Evolutionary conservation across 1,140 invertebrate species (phyloP).

Genomic region (Adelges cooleyi): DNA sequence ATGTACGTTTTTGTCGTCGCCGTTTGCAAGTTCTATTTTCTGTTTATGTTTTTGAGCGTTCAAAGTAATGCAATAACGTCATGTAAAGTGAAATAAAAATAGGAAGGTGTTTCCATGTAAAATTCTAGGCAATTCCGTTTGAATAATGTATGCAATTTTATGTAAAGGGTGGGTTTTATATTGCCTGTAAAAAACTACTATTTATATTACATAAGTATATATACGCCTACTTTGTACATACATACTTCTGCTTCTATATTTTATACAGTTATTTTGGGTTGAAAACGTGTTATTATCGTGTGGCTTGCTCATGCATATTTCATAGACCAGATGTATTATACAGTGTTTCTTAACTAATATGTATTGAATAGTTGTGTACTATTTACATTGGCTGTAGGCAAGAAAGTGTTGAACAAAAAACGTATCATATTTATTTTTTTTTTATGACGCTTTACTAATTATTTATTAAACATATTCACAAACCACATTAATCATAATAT

Average conservation of each 20-base stretch:
- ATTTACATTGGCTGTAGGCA: not conserved
- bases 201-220: conserved; percentile 3
- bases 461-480: no score
- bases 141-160: conserved; percentile 28
- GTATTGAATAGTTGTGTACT: conserved; percentile 6
- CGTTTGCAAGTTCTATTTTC: conserved; percentile 4
- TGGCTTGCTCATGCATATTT: conserved; percentile 5
- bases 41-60: conserved; percentile 21
- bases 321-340: not conserved
- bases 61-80: conserved; percentile 25
- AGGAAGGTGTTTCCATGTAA: conserved; percentile 13
- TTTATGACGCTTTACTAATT: no score
- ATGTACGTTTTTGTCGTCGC: not conserved
- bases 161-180: conserved; percentile 20
- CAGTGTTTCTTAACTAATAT: conserved; percentile 13
- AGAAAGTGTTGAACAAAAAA: no score
- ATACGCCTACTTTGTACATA: not conserved
- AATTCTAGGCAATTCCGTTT: conserved; percentile 24
- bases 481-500: no score
- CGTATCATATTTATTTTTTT: no score
- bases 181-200: conserved; percentile 14
- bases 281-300: conserved; percentile 19
- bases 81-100: conserved; percentile 26
- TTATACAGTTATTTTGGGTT: conserved; percentile 20
- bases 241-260: conserved; percentile 1